Percentiles rank a stretch among this genome's conserved stretches.
These are phyloP conservation scores for Varanus komodoensis DNA, from an alignment of 2,113 vertebrate genomes.

Conservation along the genomic window DNA sequence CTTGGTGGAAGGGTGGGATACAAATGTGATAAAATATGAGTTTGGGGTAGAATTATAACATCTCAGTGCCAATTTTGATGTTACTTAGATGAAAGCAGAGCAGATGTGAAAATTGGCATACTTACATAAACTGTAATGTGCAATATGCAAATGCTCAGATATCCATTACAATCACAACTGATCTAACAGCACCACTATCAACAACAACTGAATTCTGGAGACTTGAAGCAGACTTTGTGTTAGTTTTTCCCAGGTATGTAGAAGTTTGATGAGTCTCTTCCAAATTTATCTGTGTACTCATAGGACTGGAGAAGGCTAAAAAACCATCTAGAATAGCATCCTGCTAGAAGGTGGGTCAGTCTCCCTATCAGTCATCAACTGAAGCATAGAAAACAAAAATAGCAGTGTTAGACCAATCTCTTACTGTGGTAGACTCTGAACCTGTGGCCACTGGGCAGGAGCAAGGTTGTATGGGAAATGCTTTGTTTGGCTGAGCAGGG, in stretches of 20 bases:
- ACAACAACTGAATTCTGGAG: neutral
- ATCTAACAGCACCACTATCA: neutral
- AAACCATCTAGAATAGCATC: neutral
- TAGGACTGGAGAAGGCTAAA: neutral
- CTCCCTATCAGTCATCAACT: neutral
- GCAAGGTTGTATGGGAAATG: neutral
- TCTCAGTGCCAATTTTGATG: neutral
- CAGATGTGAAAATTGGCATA: neutral
- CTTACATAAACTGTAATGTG: neutral
- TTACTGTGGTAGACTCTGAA: neutral
- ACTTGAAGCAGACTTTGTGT: neutral
- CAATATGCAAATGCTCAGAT: neutral
- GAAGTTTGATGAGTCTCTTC: neutral
- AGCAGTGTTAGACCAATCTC: neutral
- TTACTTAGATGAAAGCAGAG: neutral
- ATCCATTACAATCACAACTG: neutral
- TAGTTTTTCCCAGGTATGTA: neutral
- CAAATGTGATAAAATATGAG: neutral
- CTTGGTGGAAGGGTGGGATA: neutral
- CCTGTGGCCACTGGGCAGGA: neutral
- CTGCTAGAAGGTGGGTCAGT: neutral
- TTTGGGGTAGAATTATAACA: neutral
- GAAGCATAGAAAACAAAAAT: neutral
- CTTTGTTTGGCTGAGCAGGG: neutral
- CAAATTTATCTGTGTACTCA: neutral